Percentiles rank a stretch among this genome's conserved stretches.
Evolutionary conservation across 2,113 vertebrate species (phyloP).

Genomic region (Pyrgilauda ruficollis): DNA sequence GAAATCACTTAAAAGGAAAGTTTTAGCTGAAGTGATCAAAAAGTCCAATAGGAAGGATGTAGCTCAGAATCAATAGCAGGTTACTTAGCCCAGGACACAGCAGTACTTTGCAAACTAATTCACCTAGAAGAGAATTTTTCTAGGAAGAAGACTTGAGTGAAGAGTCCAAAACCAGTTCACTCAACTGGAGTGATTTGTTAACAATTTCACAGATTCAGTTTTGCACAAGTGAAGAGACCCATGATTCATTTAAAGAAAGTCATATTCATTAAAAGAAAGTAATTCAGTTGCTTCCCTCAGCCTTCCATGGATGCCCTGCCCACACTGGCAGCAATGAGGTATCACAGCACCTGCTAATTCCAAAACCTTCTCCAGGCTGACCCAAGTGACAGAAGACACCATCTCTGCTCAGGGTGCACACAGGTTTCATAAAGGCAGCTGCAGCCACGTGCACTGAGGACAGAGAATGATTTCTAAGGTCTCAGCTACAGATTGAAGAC

Average conservation of each 20-base stretch:
- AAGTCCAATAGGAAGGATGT: not conserved
- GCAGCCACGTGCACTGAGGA: not conserved
- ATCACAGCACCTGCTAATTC: not conserved
- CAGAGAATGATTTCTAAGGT: not conserved
- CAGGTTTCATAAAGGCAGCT: not conserved
- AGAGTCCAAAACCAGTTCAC: not conserved
- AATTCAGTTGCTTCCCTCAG: not conserved
- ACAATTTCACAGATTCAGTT: not conserved
- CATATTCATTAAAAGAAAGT: not conserved
- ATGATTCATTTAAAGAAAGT: not conserved
- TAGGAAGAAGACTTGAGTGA: not conserved
- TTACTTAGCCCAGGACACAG: not conserved
- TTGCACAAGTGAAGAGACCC: not conserved
- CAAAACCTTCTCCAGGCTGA: not conserved
- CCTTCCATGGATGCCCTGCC: not conserved
- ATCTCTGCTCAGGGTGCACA: not conserved
- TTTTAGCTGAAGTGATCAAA: not conserved
- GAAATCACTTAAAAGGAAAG: not conserved
- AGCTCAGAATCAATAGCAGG: not conserved
- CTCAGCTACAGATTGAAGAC: not conserved
- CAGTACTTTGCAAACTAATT: not conserved
- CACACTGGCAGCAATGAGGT: rapidly evolving
- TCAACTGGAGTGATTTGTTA: not conserved
- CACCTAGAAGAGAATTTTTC: not conserved
- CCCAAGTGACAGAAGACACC: not conserved